Conservation (phyloP, 2,888 invertebrate genomes). For the Cartodere bifasciata region DNA sequence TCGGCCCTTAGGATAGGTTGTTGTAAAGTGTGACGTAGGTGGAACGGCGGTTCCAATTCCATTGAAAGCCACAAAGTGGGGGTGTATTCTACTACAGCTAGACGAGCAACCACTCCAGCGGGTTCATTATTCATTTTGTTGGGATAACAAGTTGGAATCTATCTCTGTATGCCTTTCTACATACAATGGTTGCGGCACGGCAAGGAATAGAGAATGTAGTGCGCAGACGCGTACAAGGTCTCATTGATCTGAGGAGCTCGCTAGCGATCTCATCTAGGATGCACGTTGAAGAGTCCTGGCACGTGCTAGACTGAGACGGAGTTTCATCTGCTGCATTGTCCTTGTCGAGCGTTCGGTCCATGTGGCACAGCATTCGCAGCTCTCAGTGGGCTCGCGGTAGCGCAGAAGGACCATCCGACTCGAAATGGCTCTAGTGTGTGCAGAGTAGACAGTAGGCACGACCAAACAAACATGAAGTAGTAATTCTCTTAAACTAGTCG, state of each 20-base stretch:
- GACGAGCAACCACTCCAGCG: no score
- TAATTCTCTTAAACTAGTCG: conserved; percentile 30
- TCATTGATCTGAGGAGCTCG: conserved; percentile 11
- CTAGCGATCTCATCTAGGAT: conserved; percentile 8
- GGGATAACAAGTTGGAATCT: no score
- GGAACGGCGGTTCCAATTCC: no score
- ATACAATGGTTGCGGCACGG: no score
- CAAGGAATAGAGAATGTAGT: conserved; percentile 14
- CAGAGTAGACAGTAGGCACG: conserved; percentile 34
- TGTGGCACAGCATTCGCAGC: conserved; percentile 27
- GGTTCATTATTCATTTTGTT: no score
- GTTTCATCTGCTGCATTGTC: conserved; percentile 14
- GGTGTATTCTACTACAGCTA: no score
- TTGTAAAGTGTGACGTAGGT: no score
- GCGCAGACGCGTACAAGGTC: conserved; percentile 16
- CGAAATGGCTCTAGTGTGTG: conserved; percentile 34
- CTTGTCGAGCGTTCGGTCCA: conserved; percentile 20
- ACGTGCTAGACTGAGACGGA: conserved; percentile 6
- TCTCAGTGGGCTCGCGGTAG: conserved; percentile 32
- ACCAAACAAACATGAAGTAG: conserved; percentile 34
- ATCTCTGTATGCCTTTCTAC: no score
- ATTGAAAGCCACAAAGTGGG: no score
- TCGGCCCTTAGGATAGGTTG: no score
- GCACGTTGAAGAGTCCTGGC: conserved; percentile 14
- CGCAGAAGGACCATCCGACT: conserved; percentile 30